Evolutionary conservation across 2,888 invertebrate genomes (phyloP), one percentile per base, ranked within the genome.

Genomic region (Pycnomerus fuliginosus): DNA sequence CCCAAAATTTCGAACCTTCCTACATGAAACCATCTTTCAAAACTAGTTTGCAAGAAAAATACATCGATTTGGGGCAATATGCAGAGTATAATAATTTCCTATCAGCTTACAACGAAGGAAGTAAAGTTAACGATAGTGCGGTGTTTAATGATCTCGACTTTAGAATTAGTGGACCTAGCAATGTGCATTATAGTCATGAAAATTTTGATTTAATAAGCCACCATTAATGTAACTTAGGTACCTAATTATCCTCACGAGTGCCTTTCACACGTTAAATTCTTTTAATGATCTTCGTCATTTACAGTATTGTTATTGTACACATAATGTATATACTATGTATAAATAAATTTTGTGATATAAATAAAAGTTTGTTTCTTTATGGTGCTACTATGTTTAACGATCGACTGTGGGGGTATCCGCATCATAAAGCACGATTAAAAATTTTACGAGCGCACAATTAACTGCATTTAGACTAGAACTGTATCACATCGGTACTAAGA

Each of bases 141-240:
- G 60, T 67, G 33, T 67, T 70, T 36, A 67, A 62, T 37, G 72
- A 73, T 25, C 56, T 71, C 2, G 72, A 73, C 55, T 71, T 70
- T 53, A 60, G 69, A 54, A 62, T 70, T 16, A 63, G 61, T 40
- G 56, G 40, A 48, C 49, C 57, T 29, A 61, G 44, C 33, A 56
- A 54, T 48, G 39, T 59, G 23, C 60, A 62, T 49, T 61, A 60
- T 48, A 56, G 44, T 50, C 55, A 56, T 11, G 59, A 60, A 13
- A 55, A 46, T 42, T 64, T 58, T 36, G 62, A 63, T 53, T 52
- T 7, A 7, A 8, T 55, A 27, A 55, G 59, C 28, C 50, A 61
- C 34, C 60, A 60, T 42, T 60, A 8, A 20, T 55, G 23, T 61
- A 59, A 49, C 16, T 36, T 13, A 35, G 5, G 33, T 28, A 15